These are phyloP conservation scores for Cyclina sinensis DNA, from an alignment of 1,140 invertebrate species.

Conservation along the genomic window DNA sequence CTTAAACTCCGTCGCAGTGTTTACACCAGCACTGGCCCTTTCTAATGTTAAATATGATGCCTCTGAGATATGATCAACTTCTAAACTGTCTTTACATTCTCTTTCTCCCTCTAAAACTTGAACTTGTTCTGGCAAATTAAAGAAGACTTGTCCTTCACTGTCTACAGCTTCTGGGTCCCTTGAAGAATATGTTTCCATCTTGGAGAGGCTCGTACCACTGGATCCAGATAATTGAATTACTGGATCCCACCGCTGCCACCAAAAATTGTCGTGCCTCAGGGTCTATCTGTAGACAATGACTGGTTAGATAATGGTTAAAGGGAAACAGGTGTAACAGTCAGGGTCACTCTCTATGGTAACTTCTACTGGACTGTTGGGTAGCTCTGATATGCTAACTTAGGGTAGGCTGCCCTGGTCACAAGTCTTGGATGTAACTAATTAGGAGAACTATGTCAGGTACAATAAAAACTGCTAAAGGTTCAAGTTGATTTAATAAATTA, in stretches of 20 bases:
- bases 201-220: not conserved
- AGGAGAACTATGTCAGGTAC: not conserved
- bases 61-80: not conserved
- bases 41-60: not conserved
- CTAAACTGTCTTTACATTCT: not conserved
- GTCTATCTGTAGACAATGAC: not conserved
- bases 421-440: not conserved
- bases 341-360: too few species aligned
- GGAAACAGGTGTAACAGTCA: not conserved
- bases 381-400: too few species aligned
- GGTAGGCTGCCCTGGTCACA: too few species aligned
- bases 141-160: not conserved
- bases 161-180: not conserved
- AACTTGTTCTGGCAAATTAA: not conserved
- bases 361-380: too few species aligned
- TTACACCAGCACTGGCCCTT: not conserved
- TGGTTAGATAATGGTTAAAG: not conserved
- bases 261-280: not conserved
- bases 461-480: too few species aligned
- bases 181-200: not conserved
- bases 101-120: not conserved
- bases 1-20: not conserved
- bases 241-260: not conserved
- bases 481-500: too few species aligned
- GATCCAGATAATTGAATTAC: not conserved